Evolutionary conservation across 2,113 vertebrate genomes (phyloP).

Genomic region (Odontesthes bonariensis): DNA sequence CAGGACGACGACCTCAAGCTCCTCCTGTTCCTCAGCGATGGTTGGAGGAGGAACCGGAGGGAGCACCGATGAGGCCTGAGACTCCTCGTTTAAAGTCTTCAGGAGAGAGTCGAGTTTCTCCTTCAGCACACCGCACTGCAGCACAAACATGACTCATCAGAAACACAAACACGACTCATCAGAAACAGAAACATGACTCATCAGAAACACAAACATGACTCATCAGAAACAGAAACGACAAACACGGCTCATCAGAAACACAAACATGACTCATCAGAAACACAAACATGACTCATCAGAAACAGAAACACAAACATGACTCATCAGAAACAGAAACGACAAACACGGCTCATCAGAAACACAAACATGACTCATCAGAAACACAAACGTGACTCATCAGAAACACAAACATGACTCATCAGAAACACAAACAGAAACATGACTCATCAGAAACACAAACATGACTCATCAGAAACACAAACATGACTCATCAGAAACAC

Average conservation of each 20-base stretch:
- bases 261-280: background rate
- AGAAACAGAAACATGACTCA: background rate
- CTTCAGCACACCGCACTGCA: constrained; percentile 92
- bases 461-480: no score
- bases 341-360: background rate
- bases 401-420: no score
- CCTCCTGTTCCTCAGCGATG: constrained; percentile 91
- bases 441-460: no score
- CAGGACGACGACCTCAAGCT: constrained; percentile 79
- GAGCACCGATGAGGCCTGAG: constrained; percentile 88
- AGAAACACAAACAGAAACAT: no score
- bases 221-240: background rate
- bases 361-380: background rate
- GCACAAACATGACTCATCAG: background rate
- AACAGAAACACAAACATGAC: background rate
- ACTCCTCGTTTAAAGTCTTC: constrained; percentile 93
- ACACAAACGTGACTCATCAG: no score
- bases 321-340: background rate
- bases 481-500: no score
- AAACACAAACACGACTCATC: background rate
- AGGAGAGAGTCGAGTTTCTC: constrained; percentile 96
- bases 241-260: background rate
- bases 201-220: background rate
- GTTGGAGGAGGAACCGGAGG: constrained; percentile 89
- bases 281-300: background rate